Conservation (phyloP, 2,797 vertebrate species). For the Chromobotia macracanthus region DNA sequence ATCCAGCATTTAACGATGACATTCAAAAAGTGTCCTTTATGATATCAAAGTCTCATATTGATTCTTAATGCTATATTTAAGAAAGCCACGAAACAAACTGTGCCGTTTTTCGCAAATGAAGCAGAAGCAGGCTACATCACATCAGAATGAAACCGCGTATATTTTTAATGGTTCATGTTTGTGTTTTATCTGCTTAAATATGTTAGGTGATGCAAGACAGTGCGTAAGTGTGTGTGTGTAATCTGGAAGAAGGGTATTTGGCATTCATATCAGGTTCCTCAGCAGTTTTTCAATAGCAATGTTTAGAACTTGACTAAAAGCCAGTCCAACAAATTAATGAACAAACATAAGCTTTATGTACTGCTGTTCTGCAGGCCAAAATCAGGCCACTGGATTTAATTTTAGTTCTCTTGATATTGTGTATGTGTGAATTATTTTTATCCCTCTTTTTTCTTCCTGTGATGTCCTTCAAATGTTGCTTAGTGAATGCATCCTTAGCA, state of each 20-base stretch:
- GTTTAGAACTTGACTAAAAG: background rate
- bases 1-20: constrained; percentile 14
- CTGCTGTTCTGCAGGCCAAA: background rate
- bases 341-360: background rate
- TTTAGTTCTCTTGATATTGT: constrained; percentile 29
- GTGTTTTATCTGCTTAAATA: too few relatives aligned
- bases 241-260: constrained; percentile 1
- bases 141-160: too few relatives aligned
- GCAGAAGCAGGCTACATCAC: background rate
- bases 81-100: background rate
- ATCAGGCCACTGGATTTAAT: constrained; percentile 8
- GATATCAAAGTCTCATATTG: background rate
- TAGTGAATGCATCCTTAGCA: constrained; percentile 31
- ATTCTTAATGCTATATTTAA: constrained; percentile 5
- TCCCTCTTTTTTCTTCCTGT: constrained; percentile 12
- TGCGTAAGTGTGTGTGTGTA: constrained; percentile 1
- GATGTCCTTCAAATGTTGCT: constrained; percentile 40
- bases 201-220: background rate
- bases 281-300: background rate
- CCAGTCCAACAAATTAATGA: constrained; percentile 31
- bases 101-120: background rate
- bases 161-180: background rate
- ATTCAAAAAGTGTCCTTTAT: constrained; percentile 1
- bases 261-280: background rate
- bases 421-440: constrained; percentile 39